phyloP scores from a whole-genome alignment of 2,797 vertebrate species.

The Acanthornis magna region DNA sequence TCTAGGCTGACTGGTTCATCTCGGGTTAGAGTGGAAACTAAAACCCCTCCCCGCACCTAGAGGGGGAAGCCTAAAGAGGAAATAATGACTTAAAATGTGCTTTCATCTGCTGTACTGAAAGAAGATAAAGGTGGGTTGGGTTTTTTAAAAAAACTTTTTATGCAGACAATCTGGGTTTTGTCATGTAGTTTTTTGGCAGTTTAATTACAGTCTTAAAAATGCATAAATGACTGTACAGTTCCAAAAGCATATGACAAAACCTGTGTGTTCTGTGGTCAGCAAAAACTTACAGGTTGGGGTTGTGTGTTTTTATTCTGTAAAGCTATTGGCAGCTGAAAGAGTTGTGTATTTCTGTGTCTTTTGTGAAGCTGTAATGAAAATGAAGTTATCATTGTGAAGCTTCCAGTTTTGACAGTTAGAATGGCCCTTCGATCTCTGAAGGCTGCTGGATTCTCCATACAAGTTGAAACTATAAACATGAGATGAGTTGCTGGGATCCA shows the following conservation, averaged over 20 bases:
- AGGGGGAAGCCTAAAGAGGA: slow-evolving; percentile 1
- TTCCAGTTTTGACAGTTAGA: slow-evolving; percentile 34
- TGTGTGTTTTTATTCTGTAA: neutral
- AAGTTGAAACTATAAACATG: slow-evolving; percentile 29
- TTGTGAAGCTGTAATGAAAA: slow-evolving; percentile 34
- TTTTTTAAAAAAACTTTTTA: neutral
- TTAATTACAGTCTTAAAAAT: neutral
- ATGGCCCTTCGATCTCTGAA: slow-evolving; percentile 22
- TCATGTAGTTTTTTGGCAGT: neutral
- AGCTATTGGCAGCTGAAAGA: neutral
- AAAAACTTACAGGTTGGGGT: neutral
- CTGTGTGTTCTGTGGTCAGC: neutral
- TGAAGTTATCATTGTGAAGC: slow-evolving; percentile 19
- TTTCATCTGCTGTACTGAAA: neutral
- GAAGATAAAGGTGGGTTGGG: neutral
- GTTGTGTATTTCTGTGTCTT: neutral
- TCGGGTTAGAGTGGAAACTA: neutral
- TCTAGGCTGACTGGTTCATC: neutral
- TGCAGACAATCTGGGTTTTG: neutral
- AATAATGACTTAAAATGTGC: neutral
- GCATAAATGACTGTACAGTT: neutral
- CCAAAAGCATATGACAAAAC: neutral
- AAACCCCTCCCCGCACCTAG: neutral
- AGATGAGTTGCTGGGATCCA: slow-evolving; percentile 24
- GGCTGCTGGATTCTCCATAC: neutral